Percentiles rank a stretch among this genome's conserved stretches.
phyloP scores from a whole-genome alignment of 2,113 vertebrate genomes.

The Mus musculus region DNA sequence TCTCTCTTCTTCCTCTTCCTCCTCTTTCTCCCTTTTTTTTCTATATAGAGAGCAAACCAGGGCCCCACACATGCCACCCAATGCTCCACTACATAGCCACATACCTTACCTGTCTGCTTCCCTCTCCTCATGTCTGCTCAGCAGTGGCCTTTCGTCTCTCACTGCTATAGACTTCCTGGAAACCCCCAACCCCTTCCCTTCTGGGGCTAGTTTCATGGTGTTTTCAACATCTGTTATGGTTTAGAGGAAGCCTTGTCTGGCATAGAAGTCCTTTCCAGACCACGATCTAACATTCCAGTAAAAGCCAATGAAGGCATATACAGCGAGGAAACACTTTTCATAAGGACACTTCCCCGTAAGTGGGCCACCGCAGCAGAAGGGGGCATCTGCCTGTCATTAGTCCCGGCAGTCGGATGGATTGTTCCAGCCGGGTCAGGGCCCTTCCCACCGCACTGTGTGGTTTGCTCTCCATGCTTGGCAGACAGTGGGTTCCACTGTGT shows the following conservation, averaged over 20 bases:
- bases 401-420: background rate
- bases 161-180: background rate
- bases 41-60: background rate
- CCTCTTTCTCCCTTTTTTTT: background rate
- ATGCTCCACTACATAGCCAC: background rate
- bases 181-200: background rate
- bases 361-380: background rate
- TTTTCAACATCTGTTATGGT: slow-evolving; percentile 72
- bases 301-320: slow-evolving; percentile 52
- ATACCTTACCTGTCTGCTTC: background rate
- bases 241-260: slow-evolving; percentile 47
- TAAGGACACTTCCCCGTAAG: slow-evolving; percentile 44
- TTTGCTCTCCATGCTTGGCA: background rate
- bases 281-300: slow-evolving; percentile 55
- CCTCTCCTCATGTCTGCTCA: background rate
- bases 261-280: slow-evolving; percentile 63
- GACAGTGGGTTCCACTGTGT: background rate
- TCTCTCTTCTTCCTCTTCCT: too few relatives aligned
- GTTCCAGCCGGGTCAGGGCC: background rate
- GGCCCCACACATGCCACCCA: background rate
- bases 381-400: background rate
- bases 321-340: slow-evolving; percentile 47
- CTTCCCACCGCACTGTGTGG: background rate
- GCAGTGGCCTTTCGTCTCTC: background rate
- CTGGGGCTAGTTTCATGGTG: background rate